Base-by-base conservation (phyloP, 2,113 vertebrate genomes). In the Hemicordylus capensis region DNA sequence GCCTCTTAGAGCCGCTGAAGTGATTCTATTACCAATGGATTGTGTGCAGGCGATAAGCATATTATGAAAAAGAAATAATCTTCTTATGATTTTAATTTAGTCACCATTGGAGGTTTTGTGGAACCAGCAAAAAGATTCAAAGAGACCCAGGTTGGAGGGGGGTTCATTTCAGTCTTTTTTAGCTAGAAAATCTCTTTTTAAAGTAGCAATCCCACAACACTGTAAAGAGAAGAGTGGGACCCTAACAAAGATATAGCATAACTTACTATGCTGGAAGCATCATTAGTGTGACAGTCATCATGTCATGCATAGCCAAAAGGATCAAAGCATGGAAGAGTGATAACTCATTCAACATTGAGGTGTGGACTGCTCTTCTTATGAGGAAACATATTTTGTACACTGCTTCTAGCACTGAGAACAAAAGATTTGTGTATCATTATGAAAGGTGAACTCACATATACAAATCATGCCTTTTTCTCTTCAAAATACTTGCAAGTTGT, bases 201-300 rank as follows among this genome's bases (percentile, higher is more conserved):
- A 46, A 44, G 67, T 3, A 24, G 39, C 34, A 48, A 63, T 59
- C n/a, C n/a, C 0, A 0, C 51, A 64, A 51, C 64, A 14, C 61
- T 37, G 10, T 66, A 0, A 34, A 69, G 5, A 24, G 20, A 61
- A 0, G 54, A 42, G 1, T 46, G 2, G 1, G 59, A 20, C 28
- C 42, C 31, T 74, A 31, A 48, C 20, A 19, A 61, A 46, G 48
- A 59, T 4, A 42, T 22, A 42, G 51, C 11, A 61, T 31, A 26
- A 56, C 34, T 37, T 22, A 56, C 0, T 4, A 2, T 26, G 20
- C 15, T 9, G 0, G 0, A 54, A 24, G 31, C 61, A 46, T 26
- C 19, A 0, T 37, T 69, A 63, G 39, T 37, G 66, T 70, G 83
- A 3, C 14, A 46, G 81, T 26, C 39, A 58, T 70, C 37, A 42